Percentiles rank a stretch among this genome's conserved stretches.
These are phyloP conservation scores for Pangasius mekongensis DNA, from an alignment of 2,797 vertebrate species.

Conservation along the genomic window DNA sequence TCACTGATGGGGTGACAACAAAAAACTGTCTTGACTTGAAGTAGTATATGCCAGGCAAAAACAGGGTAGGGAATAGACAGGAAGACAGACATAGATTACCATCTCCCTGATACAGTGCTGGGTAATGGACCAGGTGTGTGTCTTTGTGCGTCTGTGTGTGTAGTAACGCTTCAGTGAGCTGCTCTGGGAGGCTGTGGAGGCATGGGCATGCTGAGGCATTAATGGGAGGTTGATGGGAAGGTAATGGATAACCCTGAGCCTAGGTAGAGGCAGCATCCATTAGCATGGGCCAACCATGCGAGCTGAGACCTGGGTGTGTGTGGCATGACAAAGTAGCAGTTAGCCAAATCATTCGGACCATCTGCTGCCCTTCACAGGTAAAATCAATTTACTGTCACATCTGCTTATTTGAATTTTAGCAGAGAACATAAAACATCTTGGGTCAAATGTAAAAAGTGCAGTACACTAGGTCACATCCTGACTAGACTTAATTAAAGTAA, in stretches of 20 bases:
- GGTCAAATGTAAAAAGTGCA: not conserved
- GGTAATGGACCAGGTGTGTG: constrained; percentile 42
- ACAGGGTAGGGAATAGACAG: constrained; percentile 5
- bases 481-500: constrained; percentile 1
- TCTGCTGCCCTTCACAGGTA: constrained; percentile 46
- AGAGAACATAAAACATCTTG: constrained; percentile 23
- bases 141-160: constrained; percentile 29
- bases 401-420: constrained; percentile 25
- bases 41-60: not conserved
- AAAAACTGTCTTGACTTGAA: constrained; percentile 5
- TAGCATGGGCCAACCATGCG: constrained; percentile 45
- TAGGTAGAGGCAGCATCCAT: constrained; percentile 42
- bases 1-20: not conserved
- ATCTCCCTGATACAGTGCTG: constrained; percentile 37
- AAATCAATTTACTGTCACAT: constrained; percentile 40
- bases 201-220: constrained; percentile 53
- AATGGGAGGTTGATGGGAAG: constrained; percentile 57
- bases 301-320: constrained; percentile 17
- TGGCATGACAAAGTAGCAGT: constrained; percentile 46
- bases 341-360: constrained; percentile 39
- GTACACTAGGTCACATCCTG: not conserved
- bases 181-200: constrained; percentile 44
- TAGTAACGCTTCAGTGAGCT: constrained; percentile 37
- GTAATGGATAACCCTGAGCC: constrained; percentile 55
- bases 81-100: constrained; percentile 30